Evolutionary conservation across 2,888 invertebrate species (phyloP).

Genomic region (Rhogogaster chlorosoma): DNA sequence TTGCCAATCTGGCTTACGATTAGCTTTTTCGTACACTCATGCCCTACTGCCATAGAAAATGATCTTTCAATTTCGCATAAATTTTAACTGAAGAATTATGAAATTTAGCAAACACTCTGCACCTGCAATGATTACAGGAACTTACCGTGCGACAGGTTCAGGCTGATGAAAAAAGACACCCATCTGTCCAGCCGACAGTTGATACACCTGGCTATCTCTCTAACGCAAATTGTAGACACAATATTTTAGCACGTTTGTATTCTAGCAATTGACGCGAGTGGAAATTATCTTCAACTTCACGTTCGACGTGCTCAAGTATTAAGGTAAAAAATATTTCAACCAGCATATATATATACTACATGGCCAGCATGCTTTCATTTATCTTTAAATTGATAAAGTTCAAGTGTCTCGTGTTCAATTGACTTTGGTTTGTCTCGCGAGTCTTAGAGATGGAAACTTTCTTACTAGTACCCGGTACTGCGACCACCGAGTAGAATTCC

Average conservation of each 20-base stretch:
- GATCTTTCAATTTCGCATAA: neutral
- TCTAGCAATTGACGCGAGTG: neutral
- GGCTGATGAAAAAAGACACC: neutral
- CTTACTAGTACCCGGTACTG: neutral
- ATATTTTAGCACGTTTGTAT: neutral
- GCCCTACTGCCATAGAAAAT: neutral
- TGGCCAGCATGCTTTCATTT: neutral
- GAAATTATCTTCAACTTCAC: neutral
- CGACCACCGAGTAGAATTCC: slow-evolving; percentile 5
- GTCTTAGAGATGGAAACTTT: slow-evolving; percentile 17
- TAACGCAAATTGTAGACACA: neutral
- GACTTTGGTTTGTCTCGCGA: slow-evolving; percentile 1
- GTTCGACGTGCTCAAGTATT: neutral
- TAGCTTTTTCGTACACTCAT: neutral
- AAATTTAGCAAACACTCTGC: neutral
- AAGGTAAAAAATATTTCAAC: neutral
- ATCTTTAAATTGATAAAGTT: slow-evolving; percentile 35
- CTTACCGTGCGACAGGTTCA: neutral
- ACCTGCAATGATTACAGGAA: neutral
- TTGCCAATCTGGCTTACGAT: slow-evolving; percentile 1
- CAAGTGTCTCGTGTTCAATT: slow-evolving; percentile 36
- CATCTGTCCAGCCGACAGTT: neutral
- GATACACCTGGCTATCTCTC: neutral
- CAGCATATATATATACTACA: neutral
- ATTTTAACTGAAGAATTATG: neutral